Base-by-base conservation (phyloP, 2,113 vertebrate genomes). In the Octodon degus region DNA sequence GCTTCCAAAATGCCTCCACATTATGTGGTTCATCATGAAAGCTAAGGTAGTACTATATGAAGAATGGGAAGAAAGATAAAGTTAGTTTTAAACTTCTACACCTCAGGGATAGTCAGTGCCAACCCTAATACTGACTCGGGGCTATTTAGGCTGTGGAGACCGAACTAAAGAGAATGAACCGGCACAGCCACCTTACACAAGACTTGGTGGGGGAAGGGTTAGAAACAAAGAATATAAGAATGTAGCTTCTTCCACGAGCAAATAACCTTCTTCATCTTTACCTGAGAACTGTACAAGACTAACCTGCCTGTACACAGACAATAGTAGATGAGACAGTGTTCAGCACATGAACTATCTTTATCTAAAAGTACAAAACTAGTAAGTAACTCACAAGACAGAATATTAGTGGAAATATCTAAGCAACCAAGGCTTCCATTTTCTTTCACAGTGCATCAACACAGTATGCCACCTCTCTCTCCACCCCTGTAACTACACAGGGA, bases 61-160 rank as follows among this genome's bases (percentile, higher is more conserved):
- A 87, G 43, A 65, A 63, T 0, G 55, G 14, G 47, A 76, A 86
- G 34, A 8, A 65, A 55, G 37, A 89, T 85, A 14, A 70, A 87
- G 65, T 88, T 70, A 55, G 60, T 70, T 84, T 84, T 79, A 95
- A 88, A 30, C 12, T 7, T 58, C 43, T 65, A 91, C 84, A 24
- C 27, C 43, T 50, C 19, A 70, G 11, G 2, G 32, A 72, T 7
- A 34, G 3, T 30, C 14, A 55, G 63, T 14, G 14, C 0, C 13
- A 24, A 40, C 72, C 11, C 65, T 2, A 70, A 12, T 55, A 37
- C 62, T 58, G 22, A 24, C 37, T 5, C 12, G 40, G 25, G 30
- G 14, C n/a, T 88, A 88, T 12, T 65, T 19, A 65, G 53, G 20
- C 58, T 11, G 25, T 80, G 16, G 27, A 80, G 10, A 47, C 0